Base-by-base conservation (phyloP, 2,797 vertebrate genomes). In the Erethizon dorsatum region DNA sequence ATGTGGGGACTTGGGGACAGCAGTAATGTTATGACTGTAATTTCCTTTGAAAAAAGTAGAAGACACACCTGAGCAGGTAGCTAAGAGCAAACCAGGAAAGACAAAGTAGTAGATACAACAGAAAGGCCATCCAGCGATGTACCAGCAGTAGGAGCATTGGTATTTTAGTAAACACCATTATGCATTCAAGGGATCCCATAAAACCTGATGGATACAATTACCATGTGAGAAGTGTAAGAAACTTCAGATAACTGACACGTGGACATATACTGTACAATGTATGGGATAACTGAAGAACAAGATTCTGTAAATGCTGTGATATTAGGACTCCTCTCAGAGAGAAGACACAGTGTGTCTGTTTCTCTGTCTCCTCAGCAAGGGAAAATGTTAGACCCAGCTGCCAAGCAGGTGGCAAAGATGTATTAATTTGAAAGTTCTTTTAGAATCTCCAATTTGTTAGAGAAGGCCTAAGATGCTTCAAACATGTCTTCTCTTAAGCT, bases 381-480 rank as follows among this genome's bases (percentile, higher is more conserved):
- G 10, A 61, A 90, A 77, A 67, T 20, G 26, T 52, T 69, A 80
- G 63, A 20, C 9, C 12, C 52, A 71, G 57, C 15, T 93, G 41
- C 54, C 22, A 85, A 63, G 11, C 4, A 45, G 28, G 0, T 47
- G 10, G 24, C 65, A 91, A 54, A 80, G 22, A 65, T 28, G 63
- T 52, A 65, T 15, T 56, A 33, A 84, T 78, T 94, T 82, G 41
- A 61, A 93, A 47, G 31, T 85, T 95, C 26, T 59, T 90, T 67
- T 41, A 91, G 28, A 80, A 83, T 79, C 56, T 90, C 56, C 28
- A 37, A 0, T 59, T 83, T 56, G 67, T 24, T 37, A 0, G 28
- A 57, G 13, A 65, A 87, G 59, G 54, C 2, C 65, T 63, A 47
- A 87, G 18, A 24, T 54, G 5, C 65, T 15, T 75, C 75, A 77